These are phyloP conservation scores for Cancer borealis DNA, from an alignment of 2,888 invertebrate species.

Conservation along the genomic window DNA sequence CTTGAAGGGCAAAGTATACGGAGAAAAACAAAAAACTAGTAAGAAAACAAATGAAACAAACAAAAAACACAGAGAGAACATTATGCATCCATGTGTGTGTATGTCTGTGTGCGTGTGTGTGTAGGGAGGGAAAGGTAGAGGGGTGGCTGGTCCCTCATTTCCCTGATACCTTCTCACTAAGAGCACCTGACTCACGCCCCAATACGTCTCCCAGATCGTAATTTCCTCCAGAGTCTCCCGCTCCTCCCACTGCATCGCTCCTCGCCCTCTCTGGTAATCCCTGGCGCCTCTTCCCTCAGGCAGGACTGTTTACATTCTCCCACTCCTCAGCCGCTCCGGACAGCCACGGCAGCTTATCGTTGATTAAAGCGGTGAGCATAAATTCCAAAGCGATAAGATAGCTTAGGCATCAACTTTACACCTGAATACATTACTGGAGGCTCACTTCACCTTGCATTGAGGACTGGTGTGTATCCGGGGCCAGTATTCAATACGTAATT, in stretches of 20 bases:
- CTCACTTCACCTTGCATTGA: background rate
- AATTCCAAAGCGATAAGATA: slow-evolving; percentile 18
- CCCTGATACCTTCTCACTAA: background rate
- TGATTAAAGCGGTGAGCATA: slow-evolving; percentile 34
- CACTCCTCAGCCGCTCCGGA: slow-evolving; percentile 35
- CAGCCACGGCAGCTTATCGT: slow-evolving; percentile 35
- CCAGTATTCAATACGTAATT: background rate
- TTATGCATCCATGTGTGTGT: background rate
- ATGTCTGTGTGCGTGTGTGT: too few species aligned
- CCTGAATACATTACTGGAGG: slow-evolving; percentile 26
- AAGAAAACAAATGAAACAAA: background rate
- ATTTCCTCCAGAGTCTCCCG: slow-evolving; percentile 4
- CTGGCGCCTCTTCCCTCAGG: slow-evolving; percentile 39
- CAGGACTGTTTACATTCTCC: slow-evolving; percentile 31
- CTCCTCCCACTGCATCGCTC: slow-evolving; percentile 3
- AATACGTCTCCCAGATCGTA: background rate
- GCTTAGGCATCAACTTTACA: slow-evolving; percentile 28
- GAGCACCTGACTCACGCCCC: slow-evolving; percentile 14
- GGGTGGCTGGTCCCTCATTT: background rate
- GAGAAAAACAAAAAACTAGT: too few species aligned
- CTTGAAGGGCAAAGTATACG: background rate
- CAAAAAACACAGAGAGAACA: background rate
- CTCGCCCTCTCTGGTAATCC: background rate
- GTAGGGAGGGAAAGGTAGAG: too few species aligned
- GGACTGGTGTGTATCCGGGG: background rate